Base-by-base conservation (phyloP, 2,113 vertebrate species). In the Strix uralensis region DNA sequence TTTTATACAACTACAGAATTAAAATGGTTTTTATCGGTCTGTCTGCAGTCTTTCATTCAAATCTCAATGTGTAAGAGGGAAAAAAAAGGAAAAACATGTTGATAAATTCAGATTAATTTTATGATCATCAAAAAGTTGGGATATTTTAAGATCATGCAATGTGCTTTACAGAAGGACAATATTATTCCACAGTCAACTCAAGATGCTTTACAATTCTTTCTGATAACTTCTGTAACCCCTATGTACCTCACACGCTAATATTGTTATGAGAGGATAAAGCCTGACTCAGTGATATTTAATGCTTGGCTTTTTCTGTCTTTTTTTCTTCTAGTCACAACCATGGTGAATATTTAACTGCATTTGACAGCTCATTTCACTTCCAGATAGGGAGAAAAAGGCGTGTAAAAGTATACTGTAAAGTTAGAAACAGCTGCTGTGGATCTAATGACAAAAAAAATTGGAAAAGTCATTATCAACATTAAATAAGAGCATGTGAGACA, bases 21-120 rank as follows among this genome's bases (percentile, higher is more conserved):
- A 88, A 91, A 96, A 96, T 78, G 67, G 73, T 91, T 90, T 97
- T 94, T 90, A 94, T 90, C 96, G 77, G 73, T 94, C 82, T 87
- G 47, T 85, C 77, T 69, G 11, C 79, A n/a, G 21, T 30, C 20
- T 66, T 88, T 84, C 92, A 95, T 95, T 97, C 96, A 97, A 97
- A 95, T 96, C 83, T 44, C 58, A 94, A 63, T 7, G 36, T 18
- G 18, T 66, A 84, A 94, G 54, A 57, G 26, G 27, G 12, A 18
- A 21, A 27, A 29, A 36, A 15, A 25, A 15, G 19, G 30, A 86
- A 82, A 96, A 88, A 59, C 58, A 84, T 22, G 40, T 32, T 59
- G 62, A 71, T 92, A 94, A 95, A 91, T 88, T 92, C 89, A 97
- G 84, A 70, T 47, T 66, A 62, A 86, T 77, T 95, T 96, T 94